These are phyloP conservation scores for Rhabdornis inornatus DNA, from an alignment of 2,113 vertebrate species.

Conservation along the genomic window DNA sequence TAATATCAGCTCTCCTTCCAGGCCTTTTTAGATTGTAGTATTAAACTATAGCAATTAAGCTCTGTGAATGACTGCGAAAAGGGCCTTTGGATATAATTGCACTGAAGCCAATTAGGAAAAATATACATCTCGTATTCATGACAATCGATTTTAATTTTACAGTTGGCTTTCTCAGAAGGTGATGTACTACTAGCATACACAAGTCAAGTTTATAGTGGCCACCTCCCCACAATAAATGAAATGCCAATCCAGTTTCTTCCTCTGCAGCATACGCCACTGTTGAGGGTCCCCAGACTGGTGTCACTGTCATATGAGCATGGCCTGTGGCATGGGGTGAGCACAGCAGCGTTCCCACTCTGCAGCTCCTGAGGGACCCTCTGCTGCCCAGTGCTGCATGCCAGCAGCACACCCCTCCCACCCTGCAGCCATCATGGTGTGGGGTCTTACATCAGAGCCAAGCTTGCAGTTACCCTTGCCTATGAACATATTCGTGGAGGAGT, in stretches of 20 bases:
- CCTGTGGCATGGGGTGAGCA: accelerated
- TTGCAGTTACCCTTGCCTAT: background rate
- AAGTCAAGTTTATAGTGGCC: background rate
- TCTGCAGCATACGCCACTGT: background rate
- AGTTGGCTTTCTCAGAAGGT: background rate
- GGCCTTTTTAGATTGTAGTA: conserved; percentile 3
- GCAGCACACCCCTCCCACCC: background rate
- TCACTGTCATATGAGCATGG: background rate
- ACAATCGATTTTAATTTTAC: conserved; percentile 14
- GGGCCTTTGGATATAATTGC: background rate
- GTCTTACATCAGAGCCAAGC: background rate
- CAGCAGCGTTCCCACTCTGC: background rate
- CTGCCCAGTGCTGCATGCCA: background rate
- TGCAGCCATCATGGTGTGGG: accelerated
- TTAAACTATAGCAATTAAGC: conserved; percentile 29
- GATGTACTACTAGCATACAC: background rate
- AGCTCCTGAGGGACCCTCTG: background rate
- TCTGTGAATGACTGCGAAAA: background rate
- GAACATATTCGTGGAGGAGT: background rate
- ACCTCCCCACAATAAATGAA: background rate
- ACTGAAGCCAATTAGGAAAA: background rate
- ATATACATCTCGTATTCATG: background rate
- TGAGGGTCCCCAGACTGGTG: accelerated
- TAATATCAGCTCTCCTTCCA: background rate
- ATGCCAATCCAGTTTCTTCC: background rate